phyloP scores from a whole-genome alignment of 1,140 invertebrate genomes.

The Rhopalosiphum maidis region DNA sequence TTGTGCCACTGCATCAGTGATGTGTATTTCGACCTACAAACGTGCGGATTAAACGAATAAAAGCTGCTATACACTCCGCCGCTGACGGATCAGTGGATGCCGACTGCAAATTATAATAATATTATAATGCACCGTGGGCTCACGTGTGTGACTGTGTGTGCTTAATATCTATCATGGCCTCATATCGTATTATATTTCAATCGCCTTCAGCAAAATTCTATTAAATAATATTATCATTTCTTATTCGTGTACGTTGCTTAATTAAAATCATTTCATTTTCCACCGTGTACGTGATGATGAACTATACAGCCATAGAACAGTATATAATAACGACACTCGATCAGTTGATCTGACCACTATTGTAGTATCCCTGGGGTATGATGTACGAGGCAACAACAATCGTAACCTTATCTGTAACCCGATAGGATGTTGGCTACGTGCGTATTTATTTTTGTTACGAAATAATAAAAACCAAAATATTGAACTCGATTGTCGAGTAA shows the following conservation, averaged over 20 bases:
- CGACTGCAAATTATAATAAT: not conserved
- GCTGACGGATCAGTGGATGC: too few relatives aligned
- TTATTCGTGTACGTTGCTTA: not conserved
- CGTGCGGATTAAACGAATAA: not conserved
- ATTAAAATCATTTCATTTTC: not conserved
- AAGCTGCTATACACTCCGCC: not conserved
- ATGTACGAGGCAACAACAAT: too few relatives aligned
- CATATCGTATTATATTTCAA: not conserved
- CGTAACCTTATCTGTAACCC: too few relatives aligned
- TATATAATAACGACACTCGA: too few relatives aligned
- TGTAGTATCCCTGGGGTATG: too few relatives aligned
- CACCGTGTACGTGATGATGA: not conserved
- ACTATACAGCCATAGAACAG: not conserved
- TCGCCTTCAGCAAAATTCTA: not conserved
- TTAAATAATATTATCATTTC: not conserved
- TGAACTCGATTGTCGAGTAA: too few relatives aligned
- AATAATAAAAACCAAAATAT: too few relatives aligned
- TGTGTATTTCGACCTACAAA: not conserved
- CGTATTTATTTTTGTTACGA: too few relatives aligned
- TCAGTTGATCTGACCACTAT: too few relatives aligned
- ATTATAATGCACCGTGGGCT: not conserved
- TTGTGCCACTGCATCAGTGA: not conserved
- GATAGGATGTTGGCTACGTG: too few relatives aligned
- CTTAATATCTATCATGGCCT: too few relatives aligned
- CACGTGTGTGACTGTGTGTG: too few relatives aligned